phyloP scores from a whole-genome alignment of 2,113 vertebrate species.

The Dipodomys spectabilis region DNA sequence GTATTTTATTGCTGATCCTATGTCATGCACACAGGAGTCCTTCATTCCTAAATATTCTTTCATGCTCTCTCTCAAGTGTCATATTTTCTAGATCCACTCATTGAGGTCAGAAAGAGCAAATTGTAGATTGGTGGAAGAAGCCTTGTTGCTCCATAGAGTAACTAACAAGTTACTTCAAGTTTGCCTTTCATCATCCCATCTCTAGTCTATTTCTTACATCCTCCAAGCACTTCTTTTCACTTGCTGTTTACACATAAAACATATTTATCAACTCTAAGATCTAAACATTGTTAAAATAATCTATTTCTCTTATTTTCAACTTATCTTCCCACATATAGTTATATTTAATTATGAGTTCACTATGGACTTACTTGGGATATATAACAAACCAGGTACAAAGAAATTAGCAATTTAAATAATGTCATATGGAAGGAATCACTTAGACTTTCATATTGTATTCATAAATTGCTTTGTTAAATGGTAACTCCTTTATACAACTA shows the following conservation, averaged over 20 bases:
- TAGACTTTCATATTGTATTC: no score
- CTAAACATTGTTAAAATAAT: not conserved
- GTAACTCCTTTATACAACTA: no score
- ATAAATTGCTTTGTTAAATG: no score
- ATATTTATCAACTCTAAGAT: not conserved
- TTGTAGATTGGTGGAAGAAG: not conserved
- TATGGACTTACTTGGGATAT: not conserved
- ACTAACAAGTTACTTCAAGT: not conserved
- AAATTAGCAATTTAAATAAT: not conserved
- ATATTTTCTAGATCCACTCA: not conserved
- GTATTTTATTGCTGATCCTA: conserved; percentile 43
- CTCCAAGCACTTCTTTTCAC: not conserved
- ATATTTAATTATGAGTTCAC: not conserved
- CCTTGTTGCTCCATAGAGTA: not conserved
- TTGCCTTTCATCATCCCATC: not conserved
- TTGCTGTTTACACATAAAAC: not conserved
- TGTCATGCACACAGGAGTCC: not conserved
- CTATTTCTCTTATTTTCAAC: not conserved
- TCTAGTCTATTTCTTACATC: not conserved
- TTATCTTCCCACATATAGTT: not conserved
- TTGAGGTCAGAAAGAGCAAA: not conserved
- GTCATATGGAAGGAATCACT: no score
- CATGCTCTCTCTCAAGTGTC: not conserved
- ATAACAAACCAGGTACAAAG: not conserved
- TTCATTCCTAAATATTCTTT: conserved; percentile 13